Evolutionary conservation across 2,888 invertebrate species (phyloP).

Genomic region (Nymphalis polychloros): DNA sequence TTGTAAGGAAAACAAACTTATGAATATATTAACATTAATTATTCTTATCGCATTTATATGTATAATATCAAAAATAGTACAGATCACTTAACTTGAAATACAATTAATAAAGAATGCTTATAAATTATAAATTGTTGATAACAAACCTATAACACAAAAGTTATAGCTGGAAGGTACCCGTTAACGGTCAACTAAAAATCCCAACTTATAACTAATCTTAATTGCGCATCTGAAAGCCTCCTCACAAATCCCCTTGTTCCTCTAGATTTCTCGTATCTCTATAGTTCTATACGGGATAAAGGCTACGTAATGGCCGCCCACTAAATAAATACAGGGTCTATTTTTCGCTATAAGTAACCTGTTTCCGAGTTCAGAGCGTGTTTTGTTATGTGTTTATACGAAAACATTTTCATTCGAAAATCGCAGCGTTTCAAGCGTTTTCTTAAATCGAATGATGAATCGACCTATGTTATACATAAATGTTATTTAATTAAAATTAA

Average conservation of each 20-base stretch:
- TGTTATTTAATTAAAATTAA: too few relatives aligned
- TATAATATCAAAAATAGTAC: too few relatives aligned
- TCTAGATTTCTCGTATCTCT: slow-evolving; percentile 27
- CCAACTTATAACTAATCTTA: slow-evolving; percentile 26
- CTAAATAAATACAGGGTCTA: slow-evolving; percentile 33
- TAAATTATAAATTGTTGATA: neutral
- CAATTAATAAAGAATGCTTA: neutral
- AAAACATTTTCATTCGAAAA: neutral
- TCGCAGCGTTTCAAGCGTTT: slow-evolving; percentile 1
- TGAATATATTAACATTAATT: too few relatives aligned
- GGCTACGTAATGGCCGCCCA: slow-evolving; percentile 32
- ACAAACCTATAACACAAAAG: neutral
- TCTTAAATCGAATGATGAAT: too few relatives aligned
- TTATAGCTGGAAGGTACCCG: neutral
- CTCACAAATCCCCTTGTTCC: slow-evolving; percentile 29
- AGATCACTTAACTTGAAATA: too few relatives aligned
- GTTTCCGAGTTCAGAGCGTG: slow-evolving; percentile 27
- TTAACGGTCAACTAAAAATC: slow-evolving; percentile 28
- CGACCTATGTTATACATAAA: too few relatives aligned
- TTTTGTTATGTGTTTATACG: slow-evolving; percentile 26
- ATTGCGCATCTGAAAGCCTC: slow-evolving; percentile 32
- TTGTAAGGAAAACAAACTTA: too few relatives aligned
- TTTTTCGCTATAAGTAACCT: slow-evolving; percentile 33
- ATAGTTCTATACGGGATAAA: slow-evolving; percentile 33
- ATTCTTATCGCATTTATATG: too few relatives aligned